Percentiles rank a stretch among this genome's conserved stretches.
phyloP scores from a whole-genome alignment of 2,797 vertebrate species.

The Notolabrus celidotus region DNA sequence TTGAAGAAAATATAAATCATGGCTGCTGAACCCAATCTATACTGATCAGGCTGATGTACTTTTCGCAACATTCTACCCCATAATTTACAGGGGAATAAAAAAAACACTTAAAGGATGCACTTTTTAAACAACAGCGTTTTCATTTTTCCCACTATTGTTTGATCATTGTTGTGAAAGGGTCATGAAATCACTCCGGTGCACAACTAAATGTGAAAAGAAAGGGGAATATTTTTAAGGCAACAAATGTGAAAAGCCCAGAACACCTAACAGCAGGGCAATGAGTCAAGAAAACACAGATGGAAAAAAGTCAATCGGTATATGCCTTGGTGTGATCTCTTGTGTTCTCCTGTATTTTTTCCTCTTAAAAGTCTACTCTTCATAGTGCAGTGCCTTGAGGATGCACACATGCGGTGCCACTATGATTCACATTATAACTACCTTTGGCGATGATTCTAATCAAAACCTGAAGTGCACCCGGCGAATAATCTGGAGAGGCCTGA shows the following conservation, averaged over 20 bases:
- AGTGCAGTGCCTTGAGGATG: slow-evolving; percentile 70
- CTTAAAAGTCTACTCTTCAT: slow-evolving; percentile 68
- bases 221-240: slow-evolving; percentile 58
- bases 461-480: slow-evolving; percentile 58
- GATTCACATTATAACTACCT: slow-evolving; percentile 79
- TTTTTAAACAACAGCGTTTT: slow-evolving; percentile 18
- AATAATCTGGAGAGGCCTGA: slow-evolving; percentile 65
- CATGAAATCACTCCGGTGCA: slow-evolving; percentile 59
- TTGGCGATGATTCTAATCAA: slow-evolving; percentile 79
- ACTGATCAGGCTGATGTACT: slow-evolving; percentile 45
- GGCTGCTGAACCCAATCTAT: slow-evolving; percentile 3
- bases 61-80: slow-evolving; percentile 23
- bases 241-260: slow-evolving; percentile 69
- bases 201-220: slow-evolving; percentile 58
- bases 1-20: slow-evolving; percentile 34
- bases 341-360: slow-evolving; percentile 55
- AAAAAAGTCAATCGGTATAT: slow-evolving; percentile 69
- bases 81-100: slow-evolving; percentile 25
- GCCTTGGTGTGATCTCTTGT: slow-evolving; percentile 65
- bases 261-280: slow-evolving; percentile 72
- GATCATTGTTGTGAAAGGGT: slow-evolving; percentile 47
- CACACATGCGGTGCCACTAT: slow-evolving; percentile 71
- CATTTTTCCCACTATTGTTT: slow-evolving; percentile 39
- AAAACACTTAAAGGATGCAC: slow-evolving; percentile 1
- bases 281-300: slow-evolving; percentile 77